A percentile compares a stretch with the other conserved stretches of the same genome.
Evolutionary conservation across 2,888 invertebrate genomes (phyloP).

Genomic region (Metalampra italica): DNA sequence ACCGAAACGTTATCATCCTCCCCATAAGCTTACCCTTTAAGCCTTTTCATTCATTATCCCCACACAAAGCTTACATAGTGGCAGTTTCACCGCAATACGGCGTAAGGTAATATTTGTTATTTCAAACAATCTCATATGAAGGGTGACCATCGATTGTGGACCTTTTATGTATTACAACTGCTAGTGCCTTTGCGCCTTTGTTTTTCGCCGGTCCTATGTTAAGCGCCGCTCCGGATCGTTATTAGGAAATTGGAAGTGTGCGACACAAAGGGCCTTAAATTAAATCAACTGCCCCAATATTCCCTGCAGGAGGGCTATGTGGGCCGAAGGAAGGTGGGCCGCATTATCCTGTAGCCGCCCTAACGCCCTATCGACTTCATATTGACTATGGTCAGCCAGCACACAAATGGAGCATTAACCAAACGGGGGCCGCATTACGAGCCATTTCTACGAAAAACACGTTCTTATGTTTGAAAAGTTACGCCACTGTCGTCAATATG

Average conservation of each 20-base stretch:
- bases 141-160: conserved; percentile 47
- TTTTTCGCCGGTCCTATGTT: conserved; percentile 49
- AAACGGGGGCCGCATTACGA: conserved; percentile 14
- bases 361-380: conserved; percentile 25
- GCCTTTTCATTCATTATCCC: conserved; percentile 10
- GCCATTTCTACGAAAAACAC: conserved; percentile 12
- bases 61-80: conserved; percentile 21
- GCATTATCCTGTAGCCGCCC: conserved; percentile 17
- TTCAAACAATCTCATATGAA: conserved; percentile 42
- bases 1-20: neutral
- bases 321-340: conserved; percentile 32
- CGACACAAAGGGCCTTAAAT: conserved; percentile 67
- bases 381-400: conserved; percentile 29
- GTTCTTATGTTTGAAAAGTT: conserved; percentile 15
- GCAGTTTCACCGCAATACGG: conserved; percentile 21
- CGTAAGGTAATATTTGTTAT: conserved; percentile 44
- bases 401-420: conserved; percentile 26
- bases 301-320: conserved; percentile 51
- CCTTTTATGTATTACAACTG: conserved; percentile 39
- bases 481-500: conserved; percentile 9
- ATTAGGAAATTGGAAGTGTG: conserved; percentile 63
- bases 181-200: conserved; percentile 37
- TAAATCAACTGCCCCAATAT: conserved; percentile 65
- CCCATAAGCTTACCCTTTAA: neutral
- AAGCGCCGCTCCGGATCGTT: conserved; percentile 48